Conservation (phyloP, 2,888 invertebrate species). For the Cantharis rustica region DNA sequence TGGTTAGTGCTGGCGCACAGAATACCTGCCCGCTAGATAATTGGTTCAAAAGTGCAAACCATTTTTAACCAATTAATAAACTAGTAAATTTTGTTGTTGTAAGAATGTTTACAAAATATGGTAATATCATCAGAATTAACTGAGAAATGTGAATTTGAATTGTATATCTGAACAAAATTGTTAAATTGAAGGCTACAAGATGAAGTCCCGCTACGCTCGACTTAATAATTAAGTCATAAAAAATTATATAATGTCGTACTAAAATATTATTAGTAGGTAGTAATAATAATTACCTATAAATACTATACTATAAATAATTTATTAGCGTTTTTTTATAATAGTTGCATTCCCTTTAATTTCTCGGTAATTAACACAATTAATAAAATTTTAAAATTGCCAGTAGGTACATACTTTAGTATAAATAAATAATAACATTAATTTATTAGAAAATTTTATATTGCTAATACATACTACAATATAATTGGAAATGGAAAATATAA, state of each 20-base stretch:
- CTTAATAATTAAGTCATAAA: neutral
- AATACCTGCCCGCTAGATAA: no score
- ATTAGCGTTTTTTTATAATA: neutral
- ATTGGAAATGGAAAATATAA: neutral
- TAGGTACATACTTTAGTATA: neutral
- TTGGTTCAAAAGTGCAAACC: no score
- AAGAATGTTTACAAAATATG: no score
- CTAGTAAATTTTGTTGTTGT: no score
- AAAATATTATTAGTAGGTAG: neutral
- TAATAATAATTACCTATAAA: neutral
- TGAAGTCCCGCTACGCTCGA: no score
- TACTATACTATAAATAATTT: neutral
- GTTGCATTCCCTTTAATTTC: neutral
- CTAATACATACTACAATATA: neutral
- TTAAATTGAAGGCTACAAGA: no score
- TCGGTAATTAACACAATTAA: neutral
- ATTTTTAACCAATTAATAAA: no score
- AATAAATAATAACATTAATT: neutral
- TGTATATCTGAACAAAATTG: no score
- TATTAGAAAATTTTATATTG: neutral
- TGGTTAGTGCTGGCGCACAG: no score
- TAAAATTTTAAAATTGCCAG: neutral
- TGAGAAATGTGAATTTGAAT: no score
- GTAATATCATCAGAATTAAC: no score
- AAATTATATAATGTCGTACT: neutral